A percentile compares a stretch with the other conserved stretches of the same genome.
Evolutionary conservation across 2,888 invertebrate species (phyloP).

Genomic region (Drosophila lutescens): DNA sequence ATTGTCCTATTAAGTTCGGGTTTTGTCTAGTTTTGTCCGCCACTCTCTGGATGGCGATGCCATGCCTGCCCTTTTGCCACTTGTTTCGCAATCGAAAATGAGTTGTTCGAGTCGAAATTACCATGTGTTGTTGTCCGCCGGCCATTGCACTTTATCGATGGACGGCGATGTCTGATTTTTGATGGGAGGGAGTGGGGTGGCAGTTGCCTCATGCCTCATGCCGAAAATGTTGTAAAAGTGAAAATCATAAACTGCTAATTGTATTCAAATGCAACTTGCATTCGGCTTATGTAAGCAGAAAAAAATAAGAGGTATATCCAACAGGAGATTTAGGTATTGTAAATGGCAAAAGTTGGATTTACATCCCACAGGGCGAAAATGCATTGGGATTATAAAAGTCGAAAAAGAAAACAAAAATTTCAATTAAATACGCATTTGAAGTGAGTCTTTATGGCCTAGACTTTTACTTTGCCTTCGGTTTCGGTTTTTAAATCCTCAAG

Average conservation of each 20-base stretch:
- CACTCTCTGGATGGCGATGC: conserved; percentile 27
- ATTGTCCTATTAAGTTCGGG: conserved; percentile 46
- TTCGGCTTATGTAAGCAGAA: conserved; percentile 58
- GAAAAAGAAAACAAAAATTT: conserved; percentile 31
- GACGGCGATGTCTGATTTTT: conserved; percentile 3
- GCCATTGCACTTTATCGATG: conserved; percentile 62
- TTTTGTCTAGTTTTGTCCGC: conserved; percentile 22
- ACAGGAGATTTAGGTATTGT: conserved; percentile 20
- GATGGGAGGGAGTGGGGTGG: conserved; percentile 16
- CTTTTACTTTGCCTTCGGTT: conserved; percentile 63
- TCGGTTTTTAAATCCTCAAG: conserved; percentile 34
- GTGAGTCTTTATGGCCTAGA: conserved; percentile 56
- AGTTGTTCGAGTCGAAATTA: conserved; percentile 66
- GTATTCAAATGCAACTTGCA: conserved; percentile 69
- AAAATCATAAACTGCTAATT: conserved; percentile 77
- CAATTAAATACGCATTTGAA: conserved; percentile 68
- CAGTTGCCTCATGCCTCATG: conserved; percentile 24
- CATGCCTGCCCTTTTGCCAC: conserved; percentile 52
- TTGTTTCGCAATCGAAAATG: conserved; percentile 78
- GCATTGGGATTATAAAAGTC: conserved; percentile 6
- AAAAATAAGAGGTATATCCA: conserved; percentile 2
- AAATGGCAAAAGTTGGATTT: conserved; percentile 24
- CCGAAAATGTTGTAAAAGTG: conserved; percentile 59
- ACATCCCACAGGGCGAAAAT: conserved; percentile 16
- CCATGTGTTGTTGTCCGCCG: conserved; percentile 70